Conservation (phyloP, 2,797 vertebrate species). For the Austrolebias charrua region DNA sequence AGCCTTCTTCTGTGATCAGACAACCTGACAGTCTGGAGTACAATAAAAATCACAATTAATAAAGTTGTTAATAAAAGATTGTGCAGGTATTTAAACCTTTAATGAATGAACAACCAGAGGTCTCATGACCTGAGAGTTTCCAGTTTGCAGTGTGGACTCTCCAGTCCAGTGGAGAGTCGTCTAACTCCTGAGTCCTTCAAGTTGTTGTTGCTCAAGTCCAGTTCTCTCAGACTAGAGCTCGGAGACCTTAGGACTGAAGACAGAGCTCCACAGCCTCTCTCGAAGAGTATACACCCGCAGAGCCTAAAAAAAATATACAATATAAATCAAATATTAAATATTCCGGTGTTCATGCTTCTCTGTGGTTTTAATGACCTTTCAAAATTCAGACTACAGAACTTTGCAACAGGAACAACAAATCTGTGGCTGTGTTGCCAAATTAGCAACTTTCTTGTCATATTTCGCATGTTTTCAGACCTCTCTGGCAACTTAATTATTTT, state of each 20-base stretch:
- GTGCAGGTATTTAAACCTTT: not conserved
- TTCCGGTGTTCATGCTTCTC: too few relatives aligned
- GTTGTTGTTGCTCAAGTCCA: constrained; percentile 32
- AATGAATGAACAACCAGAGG: too few relatives aligned
- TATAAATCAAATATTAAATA: not conserved
- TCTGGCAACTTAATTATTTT: too few relatives aligned
- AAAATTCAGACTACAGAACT: too few relatives aligned
- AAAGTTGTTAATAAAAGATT: not conserved
- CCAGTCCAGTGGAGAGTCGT: not conserved
- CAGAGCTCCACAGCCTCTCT: not conserved
- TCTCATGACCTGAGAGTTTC: not conserved
- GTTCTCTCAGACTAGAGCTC: constrained; percentile 1
- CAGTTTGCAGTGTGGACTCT: constrained; percentile 6
- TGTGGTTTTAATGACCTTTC: too few relatives aligned
- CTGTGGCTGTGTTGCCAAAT: too few relatives aligned
- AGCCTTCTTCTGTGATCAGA: constrained; percentile 13
- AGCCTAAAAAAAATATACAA: not conserved
- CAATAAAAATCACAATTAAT: too few relatives aligned
- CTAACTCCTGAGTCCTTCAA: constrained; percentile 3
- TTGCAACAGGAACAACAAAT: too few relatives aligned
- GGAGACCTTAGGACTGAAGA: not conserved
- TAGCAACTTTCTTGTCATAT: too few relatives aligned
- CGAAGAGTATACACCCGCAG: constrained; percentile 8
- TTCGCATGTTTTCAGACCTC: too few relatives aligned
- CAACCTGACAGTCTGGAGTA: constrained; percentile 18